Evolutionary conservation across 2,888 invertebrate species (phyloP).

Genomic region (Saturnia pavonia): DNA sequence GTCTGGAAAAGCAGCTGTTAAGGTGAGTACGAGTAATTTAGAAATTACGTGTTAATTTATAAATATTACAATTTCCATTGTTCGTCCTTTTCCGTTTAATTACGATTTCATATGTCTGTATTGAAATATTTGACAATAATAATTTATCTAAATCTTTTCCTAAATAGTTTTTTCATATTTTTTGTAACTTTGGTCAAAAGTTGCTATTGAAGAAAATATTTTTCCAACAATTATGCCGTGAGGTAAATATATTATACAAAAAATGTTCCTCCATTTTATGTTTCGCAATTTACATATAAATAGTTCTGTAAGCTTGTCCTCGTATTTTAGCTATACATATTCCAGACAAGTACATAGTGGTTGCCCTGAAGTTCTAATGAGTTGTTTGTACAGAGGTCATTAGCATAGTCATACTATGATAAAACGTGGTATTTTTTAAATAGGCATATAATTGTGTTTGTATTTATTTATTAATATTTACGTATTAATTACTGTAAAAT

Average conservation of each 20-base stretch:
- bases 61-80: slow-evolving; percentile 53
- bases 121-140: not conserved
- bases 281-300: slow-evolving; percentile 40
- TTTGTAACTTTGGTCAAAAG: not conserved
- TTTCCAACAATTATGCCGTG: not conserved
- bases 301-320: not conserved
- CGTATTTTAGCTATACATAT: not conserved
- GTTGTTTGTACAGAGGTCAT: not conserved
- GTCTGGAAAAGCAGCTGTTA: slow-evolving; percentile 62
- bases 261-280: slow-evolving; percentile 42
- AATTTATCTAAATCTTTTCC: not conserved
- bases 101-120: slow-evolving; percentile 41
- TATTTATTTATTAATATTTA: not conserved
- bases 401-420: not conserved
- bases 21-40: slow-evolving; percentile 61
- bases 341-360: not conserved
- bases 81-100: slow-evolving; percentile 62
- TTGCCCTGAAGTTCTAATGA: not conserved
- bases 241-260: slow-evolving; percentile 20
- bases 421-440: slow-evolving; percentile 2
- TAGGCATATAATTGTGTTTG: not conserved
- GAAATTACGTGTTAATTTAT: slow-evolving; percentile 15
- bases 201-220: not conserved
- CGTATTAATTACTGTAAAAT: not conserved
- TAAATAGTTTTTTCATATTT: not conserved